Evolutionary conservation across 1,140 invertebrate species (phyloP), one percentile per base, ranked within the genome.

Genomic region (Andrena cerasifolii): DNA sequence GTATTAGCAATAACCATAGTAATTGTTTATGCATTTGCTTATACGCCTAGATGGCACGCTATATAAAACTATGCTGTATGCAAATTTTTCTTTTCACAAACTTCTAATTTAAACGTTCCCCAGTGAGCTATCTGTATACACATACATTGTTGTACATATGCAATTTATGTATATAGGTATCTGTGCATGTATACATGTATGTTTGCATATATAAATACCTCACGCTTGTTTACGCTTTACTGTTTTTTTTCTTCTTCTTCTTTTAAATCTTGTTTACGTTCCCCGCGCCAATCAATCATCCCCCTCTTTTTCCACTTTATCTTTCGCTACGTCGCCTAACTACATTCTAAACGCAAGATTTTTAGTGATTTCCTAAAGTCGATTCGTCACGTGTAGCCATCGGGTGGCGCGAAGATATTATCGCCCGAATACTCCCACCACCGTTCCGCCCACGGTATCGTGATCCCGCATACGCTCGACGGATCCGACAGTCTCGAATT

Each of bases 51-150:
- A 86, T 90, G 86, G 87, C 82, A 88, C 86, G 87, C 90, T 91
- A 90, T 91, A 90, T 91, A 91, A 91, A 91, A 91, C 89, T 92
- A 91, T 91, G 86, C 86, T 91, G 70, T 83, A 89, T 80, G 82
- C 83, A 82, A 84, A 79, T 89, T 86, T n/a, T 87, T 84, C 71
- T 58, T 6, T 10, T 75, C 72, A 18, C 54, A 79, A 77, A 82
- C 33, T 31, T 18, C 54, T 84, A 82, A 62, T 65, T 68, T 66
- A 75, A 63, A 72, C 61, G 43, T 68, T 74, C 45, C 49, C 56
- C 54, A 72, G 43, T 59, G 58, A 77, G 49, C 71, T 62, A 77
- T 24, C n/a, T 33, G 16, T 61, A 43, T 40, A 18, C 33, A 36
- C 58, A 36, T 12, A 14, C 58, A 49, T 71, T 21, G 26, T 26